phyloP scores from a whole-genome alignment of 2,888 invertebrate species.

The Xylophagus ater region DNA sequence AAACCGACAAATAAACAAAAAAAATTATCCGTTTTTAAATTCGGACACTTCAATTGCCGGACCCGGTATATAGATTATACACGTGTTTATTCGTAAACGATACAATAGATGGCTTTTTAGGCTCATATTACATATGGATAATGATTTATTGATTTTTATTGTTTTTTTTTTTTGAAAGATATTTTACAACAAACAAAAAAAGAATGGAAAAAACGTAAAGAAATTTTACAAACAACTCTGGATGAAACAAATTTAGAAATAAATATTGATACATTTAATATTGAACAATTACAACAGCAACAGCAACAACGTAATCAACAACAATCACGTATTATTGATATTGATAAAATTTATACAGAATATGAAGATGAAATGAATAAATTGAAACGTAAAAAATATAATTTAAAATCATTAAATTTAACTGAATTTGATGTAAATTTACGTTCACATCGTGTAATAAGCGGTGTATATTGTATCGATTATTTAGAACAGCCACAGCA shows the following conservation, averaged over 20 bases:
- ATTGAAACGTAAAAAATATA: slow-evolving; percentile 29
- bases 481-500: slow-evolving; percentile 68
- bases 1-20: too few relatives aligned
- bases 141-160: background rate
- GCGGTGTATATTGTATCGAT: slow-evolving; percentile 65
- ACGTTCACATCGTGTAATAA: slow-evolving; percentile 61
- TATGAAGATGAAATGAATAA: slow-evolving; percentile 36
- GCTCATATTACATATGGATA: background rate
- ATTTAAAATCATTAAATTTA: slow-evolving; percentile 33
- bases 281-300: slow-evolving; percentile 23
- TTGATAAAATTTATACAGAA: slow-evolving; percentile 37
- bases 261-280: slow-evolving; percentile 12
- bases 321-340: slow-evolving; percentile 28
- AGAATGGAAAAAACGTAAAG: slow-evolving; percentile 39
- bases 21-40: too few relatives aligned
- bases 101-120: too few relatives aligned
- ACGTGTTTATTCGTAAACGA: too few relatives aligned
- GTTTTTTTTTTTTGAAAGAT: slow-evolving; percentile 19
- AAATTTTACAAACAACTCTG: slow-evolving; percentile 34
- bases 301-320: too few relatives aligned
- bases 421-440: slow-evolving; percentile 56
- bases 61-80: too few relatives aligned
- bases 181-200: slow-evolving; percentile 34
- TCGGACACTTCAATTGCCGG: too few relatives aligned
- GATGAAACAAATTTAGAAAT: slow-evolving; percentile 32